phyloP scores from a whole-genome alignment of 2,888 invertebrate genomes.

The Campoplex capitator region DNA sequence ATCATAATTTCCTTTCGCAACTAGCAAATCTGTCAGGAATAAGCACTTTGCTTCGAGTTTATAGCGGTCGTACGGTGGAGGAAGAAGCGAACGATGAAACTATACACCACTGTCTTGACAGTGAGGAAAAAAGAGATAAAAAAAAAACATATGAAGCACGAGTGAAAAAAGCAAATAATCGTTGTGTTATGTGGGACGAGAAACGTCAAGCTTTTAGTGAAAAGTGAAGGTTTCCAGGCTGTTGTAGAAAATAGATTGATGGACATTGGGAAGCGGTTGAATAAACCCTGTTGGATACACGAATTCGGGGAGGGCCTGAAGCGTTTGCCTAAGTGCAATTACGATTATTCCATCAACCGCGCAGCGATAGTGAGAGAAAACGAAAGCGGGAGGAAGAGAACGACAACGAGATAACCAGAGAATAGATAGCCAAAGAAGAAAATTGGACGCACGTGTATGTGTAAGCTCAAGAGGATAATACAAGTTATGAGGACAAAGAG shows the following conservation, averaged over 20 bases:
- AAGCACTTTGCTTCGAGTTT: conserved; percentile 27
- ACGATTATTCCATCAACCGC: conserved; percentile 70
- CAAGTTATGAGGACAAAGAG: background rate
- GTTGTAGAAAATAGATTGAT: conserved; percentile 67
- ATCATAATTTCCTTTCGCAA: conserved; percentile 15
- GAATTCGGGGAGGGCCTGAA: conserved; percentile 41
- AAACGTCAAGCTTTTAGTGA: conserved; percentile 62
- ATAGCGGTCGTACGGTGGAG: background rate
- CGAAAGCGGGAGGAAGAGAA: background rate
- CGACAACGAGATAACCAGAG: conserved; percentile 60
- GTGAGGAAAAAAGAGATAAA: background rate
- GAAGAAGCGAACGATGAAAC: background rate
- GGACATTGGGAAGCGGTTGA: conserved; percentile 59
- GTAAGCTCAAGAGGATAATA: background rate
- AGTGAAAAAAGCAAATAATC: conserved; percentile 39
- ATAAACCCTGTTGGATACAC: conserved; percentile 56
- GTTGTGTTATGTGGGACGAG: conserved; percentile 36
- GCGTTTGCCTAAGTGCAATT: conserved; percentile 67
- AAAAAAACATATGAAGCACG: conserved; percentile 16
- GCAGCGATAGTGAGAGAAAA: background rate
- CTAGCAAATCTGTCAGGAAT: conserved; percentile 46
- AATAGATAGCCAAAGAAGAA: conserved; percentile 55
- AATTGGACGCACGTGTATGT: conserved; percentile 20
- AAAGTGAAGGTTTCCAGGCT: conserved; percentile 60
- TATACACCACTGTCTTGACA: conserved; percentile 3